phyloP scores from a whole-genome alignment of 2,797 vertebrate species.

The Brachyrhaphis roseni region DNA sequence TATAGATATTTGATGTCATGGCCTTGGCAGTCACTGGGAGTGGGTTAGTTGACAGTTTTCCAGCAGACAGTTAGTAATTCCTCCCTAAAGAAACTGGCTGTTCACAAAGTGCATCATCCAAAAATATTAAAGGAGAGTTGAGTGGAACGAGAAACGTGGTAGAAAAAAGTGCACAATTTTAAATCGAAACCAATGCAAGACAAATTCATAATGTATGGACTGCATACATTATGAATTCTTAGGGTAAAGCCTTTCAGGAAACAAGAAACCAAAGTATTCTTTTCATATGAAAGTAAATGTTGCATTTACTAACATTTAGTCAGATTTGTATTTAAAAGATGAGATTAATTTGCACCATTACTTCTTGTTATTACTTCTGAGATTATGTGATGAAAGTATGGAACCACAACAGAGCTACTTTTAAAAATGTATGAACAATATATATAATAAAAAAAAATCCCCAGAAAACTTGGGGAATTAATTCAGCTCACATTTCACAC shows the following conservation, averaged over 20 bases:
- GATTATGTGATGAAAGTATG: neutral
- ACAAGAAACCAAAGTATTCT: neutral
- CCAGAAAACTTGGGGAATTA: slow-evolving; percentile 24
- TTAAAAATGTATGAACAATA: neutral
- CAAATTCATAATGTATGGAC: neutral
- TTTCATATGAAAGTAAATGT: neutral
- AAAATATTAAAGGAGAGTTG: neutral
- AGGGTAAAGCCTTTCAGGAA: neutral
- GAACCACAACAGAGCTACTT: neutral
- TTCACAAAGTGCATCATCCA: neutral
- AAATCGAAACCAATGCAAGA: neutral
- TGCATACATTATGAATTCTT: neutral
- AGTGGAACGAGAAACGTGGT: neutral
- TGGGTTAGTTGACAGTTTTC: neutral
- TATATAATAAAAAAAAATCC: slow-evolving; percentile 24
- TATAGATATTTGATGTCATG: neutral
- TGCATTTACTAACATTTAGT: neutral
- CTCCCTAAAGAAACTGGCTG: neutral
- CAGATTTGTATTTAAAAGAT: neutral
- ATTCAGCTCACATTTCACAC: slow-evolving; percentile 42
- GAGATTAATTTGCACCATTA: neutral
- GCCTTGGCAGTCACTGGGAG: neutral
- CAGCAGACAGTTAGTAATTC: neutral
- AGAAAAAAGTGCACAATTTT: neutral
- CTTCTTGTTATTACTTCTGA: neutral